Evolutionary conservation across 2,113 vertebrate genomes (phyloP).

Genomic region (Callorhinus ursinus): DNA sequence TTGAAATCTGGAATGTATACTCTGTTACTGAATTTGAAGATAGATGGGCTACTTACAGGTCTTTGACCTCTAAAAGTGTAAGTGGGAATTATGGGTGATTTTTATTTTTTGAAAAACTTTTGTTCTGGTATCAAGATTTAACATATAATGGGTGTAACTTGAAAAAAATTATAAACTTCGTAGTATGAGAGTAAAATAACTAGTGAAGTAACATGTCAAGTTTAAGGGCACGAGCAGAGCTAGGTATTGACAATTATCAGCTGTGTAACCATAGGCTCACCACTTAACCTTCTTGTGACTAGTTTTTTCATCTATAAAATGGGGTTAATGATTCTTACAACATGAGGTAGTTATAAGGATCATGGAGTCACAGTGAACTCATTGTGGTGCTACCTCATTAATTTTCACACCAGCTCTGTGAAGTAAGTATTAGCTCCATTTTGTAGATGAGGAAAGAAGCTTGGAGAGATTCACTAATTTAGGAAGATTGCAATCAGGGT

Average conservation of each 20-base stretch:
- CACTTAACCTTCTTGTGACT: not conserved
- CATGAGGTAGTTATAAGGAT: not conserved
- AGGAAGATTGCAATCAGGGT: not conserved
- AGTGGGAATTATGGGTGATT: constrained; percentile 7
- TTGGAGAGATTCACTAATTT: constrained; percentile 6
- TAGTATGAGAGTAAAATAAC: constrained; percentile 11
- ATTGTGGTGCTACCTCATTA: not conserved
- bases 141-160: not conserved
- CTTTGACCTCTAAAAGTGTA: constrained; percentile 6
- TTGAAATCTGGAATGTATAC: constrained; percentile 42
- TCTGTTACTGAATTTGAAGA: constrained; percentile 53
- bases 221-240: not conserved
- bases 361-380: not conserved
- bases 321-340: constrained; percentile 25
- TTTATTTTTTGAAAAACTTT: constrained; percentile 37
- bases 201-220: constrained; percentile 4
- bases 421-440: not conserved
- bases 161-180: not conserved
- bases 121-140: constrained; percentile 40
- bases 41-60: not conserved
- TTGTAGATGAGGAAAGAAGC: constrained; percentile 32
- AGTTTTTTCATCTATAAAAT: constrained; percentile 24
- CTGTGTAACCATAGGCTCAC: not conserved
- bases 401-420: not conserved
- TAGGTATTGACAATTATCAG: not conserved